Evolutionary conservation across 1,140 invertebrate genomes (phyloP), one percentile per base, ranked within the genome.

Genomic region (Eufriesea mexicana): DNA sequence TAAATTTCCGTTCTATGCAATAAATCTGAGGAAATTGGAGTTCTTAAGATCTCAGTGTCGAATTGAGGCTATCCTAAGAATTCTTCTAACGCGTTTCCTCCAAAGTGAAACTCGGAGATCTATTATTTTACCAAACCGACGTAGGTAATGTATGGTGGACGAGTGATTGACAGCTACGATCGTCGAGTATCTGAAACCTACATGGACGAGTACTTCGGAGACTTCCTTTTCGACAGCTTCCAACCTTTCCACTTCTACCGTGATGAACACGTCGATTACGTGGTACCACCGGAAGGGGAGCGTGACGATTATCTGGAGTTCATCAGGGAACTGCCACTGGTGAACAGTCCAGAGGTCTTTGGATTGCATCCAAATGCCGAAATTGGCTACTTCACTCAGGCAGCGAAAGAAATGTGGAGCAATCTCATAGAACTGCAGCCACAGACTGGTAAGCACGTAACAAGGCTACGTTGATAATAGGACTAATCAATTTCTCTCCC

Each of bases 171-270:
- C 90, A 96, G 97, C 90, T 98, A 97, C 94, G 98, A 98, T 93
- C 95, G 98, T 45, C 95, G 98, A 81, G 96, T 98, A 9, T 96
- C 98, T 2, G 95, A 96, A 79, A 97, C 96, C 0, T 98, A 98
- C 91, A 98, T 98, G 97, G 96, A 98, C 91, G 98, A 99, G 92
- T 99, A 98, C 91, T 97, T 99, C 95, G 98, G 98, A 0, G 98
- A 99, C 89, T 99, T 98, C 92, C 94, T 99, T 35, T 98, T 99
- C 90, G 97, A 98, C 91, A 96, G 96, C 25, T 98, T 97, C 92
- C 97, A 98, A 92, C 96, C 97, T 0, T 99, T 98, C 93, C 97
- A 98, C 92, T 98, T 98, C 94, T 98, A 97, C 92, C 92, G 95
- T 35, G 97, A 98, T 90, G 93, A 96, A 1, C 91, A 94, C 20